Evolutionary conservation across 2,888 invertebrate species (phyloP).

Genomic region (Volucella zonaria): DNA sequence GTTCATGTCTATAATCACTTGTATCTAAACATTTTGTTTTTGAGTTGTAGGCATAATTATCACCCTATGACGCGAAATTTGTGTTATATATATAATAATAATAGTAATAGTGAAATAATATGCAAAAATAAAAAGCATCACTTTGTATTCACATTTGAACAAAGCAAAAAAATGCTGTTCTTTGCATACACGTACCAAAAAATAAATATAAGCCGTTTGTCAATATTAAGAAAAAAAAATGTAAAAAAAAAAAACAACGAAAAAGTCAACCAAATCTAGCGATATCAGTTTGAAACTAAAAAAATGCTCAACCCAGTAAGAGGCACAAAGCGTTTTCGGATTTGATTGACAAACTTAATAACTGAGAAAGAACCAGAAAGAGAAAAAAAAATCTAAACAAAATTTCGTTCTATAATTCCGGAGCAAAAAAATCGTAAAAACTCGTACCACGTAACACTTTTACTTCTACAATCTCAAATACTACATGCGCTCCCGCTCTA

Average conservation of each 20-base stretch:
- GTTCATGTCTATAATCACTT: background rate
- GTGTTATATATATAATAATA: too few species aligned
- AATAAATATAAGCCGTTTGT: background rate
- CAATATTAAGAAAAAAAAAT: background rate
- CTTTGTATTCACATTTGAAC: background rate
- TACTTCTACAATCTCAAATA: background rate
- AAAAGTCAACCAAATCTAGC: conserved; percentile 31
- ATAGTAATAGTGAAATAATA: background rate
- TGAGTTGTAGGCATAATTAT: background rate
- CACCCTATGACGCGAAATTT: too few species aligned
- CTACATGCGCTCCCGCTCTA: background rate
- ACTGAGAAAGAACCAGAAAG: background rate
- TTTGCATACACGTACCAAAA: conserved; percentile 6
- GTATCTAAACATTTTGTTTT: background rate
- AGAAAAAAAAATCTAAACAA: background rate
- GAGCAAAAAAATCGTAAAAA: background rate
- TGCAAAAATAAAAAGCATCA: conserved; percentile 1
- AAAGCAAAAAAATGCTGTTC: background rate
- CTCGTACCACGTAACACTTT: conserved; percentile 9
- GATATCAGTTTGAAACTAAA: conserved; percentile 47
- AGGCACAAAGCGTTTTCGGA: conserved; percentile 12
- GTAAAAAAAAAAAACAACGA: background rate
- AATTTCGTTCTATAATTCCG: background rate
- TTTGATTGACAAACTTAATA: conserved; percentile 15
- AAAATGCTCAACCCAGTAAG: conserved; percentile 6